Evolutionary conservation across 2,113 vertebrate species (phyloP).

Genomic region (Catharus minimus): DNA sequence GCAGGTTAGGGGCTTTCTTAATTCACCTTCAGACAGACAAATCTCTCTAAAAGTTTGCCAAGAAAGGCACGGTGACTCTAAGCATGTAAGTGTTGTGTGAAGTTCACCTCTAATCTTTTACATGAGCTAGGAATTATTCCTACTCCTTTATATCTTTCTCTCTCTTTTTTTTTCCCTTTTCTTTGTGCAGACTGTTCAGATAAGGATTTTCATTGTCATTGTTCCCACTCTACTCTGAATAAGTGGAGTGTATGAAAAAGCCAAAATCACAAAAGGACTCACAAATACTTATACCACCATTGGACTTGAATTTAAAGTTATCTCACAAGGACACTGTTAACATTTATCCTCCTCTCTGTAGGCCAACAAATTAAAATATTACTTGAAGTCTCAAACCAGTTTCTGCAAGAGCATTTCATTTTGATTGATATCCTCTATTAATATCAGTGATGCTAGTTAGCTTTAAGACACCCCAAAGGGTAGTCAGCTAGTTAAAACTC

Average conservation of each 20-base stretch:
- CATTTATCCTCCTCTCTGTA: slow-evolving; percentile 47
- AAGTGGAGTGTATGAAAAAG: slow-evolving; percentile 8
- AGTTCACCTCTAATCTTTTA: slow-evolving; percentile 25
- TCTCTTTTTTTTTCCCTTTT: not conserved
- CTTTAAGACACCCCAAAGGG: slow-evolving; percentile 54
- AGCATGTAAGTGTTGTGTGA: not conserved
- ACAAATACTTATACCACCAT: not conserved
- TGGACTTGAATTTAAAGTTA: slow-evolving; percentile 48
- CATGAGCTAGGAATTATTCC: slow-evolving; percentile 3
- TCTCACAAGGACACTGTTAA: slow-evolving; percentile 46
- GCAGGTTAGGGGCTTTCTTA: not conserved
- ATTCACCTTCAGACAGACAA: not conserved
- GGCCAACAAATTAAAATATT: slow-evolving; percentile 62
- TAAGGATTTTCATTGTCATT: slow-evolving; percentile 48
- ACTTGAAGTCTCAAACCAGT: slow-evolving; percentile 56
- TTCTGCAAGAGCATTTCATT: slow-evolving; percentile 43
- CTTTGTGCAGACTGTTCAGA: slow-evolving; percentile 23
- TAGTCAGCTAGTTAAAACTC: slow-evolving; percentile 56
- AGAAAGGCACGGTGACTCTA: not conserved
- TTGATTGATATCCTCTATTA: slow-evolving; percentile 62
- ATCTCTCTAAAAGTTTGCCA: not conserved
- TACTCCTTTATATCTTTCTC: not conserved
- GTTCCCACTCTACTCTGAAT: slow-evolving; percentile 26
- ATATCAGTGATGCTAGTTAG: slow-evolving; percentile 43
- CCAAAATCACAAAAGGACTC: slow-evolving; percentile 13